These are phyloP conservation scores for Platyura marginata DNA, from an alignment of 1,140 invertebrate species.

Conservation along the genomic window DNA sequence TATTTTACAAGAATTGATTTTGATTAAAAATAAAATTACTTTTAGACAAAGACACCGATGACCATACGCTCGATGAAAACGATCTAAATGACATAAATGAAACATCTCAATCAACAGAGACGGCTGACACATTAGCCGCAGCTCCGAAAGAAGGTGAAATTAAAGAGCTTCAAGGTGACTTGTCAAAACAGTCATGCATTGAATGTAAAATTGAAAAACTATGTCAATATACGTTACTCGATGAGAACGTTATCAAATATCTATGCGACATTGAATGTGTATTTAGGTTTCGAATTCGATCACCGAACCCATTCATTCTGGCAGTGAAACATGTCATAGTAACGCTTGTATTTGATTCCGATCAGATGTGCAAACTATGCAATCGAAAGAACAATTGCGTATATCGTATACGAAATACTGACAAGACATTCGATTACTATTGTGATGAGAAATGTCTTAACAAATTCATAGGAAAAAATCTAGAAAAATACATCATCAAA, in stretches of 20 bases:
- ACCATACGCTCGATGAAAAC: not conserved
- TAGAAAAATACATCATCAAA: constrained; percentile 23
- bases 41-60: not conserved
- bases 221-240: constrained; percentile 15
- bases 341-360: constrained; percentile 21
- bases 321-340: constrained; percentile 23
- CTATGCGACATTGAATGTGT: constrained; percentile 21
- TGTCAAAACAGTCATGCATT: constrained; percentile 12
- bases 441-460: constrained; percentile 26
- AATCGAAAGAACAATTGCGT: constrained; percentile 14
- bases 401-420: constrained; percentile 13
- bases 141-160: constrained; percentile 20
- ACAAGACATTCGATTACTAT: constrained; percentile 11
- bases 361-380: constrained; percentile 15
- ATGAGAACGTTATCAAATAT: constrained; percentile 18
- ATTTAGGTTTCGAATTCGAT: constrained; percentile 12
- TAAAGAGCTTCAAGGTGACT: constrained; percentile 8
- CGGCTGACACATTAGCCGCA: constrained; percentile 7
- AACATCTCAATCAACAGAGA: constrained; percentile 14
- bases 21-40: not conserved
- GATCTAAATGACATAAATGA: constrained; percentile 20
- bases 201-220: constrained; percentile 16
- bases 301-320: constrained; percentile 18
- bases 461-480: constrained; percentile 15
- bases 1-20: not conserved